These are phyloP conservation scores for Hirtodrosophila alboralis DNA, from an alignment of 2,888 invertebrate species.

Conservation along the genomic window DNA sequence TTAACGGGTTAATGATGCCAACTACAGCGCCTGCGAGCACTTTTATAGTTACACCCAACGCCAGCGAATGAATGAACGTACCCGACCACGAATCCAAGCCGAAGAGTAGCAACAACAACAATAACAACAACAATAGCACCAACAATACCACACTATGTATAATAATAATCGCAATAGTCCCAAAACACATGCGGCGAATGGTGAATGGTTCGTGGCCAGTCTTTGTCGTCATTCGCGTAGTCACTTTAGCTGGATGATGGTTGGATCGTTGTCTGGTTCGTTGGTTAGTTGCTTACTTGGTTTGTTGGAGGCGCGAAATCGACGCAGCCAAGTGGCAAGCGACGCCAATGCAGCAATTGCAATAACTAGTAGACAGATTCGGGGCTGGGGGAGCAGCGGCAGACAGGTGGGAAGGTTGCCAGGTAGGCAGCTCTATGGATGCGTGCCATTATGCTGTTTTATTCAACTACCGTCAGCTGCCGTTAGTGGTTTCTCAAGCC, in stretches of 20 bases:
- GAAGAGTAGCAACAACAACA: slow-evolving; percentile 31
- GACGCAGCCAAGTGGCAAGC: slow-evolving; percentile 73
- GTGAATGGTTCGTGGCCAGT: slow-evolving; percentile 62
- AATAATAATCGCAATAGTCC: slow-evolving; percentile 76
- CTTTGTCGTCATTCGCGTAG: slow-evolving; percentile 42
- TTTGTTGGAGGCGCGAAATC: slow-evolving; percentile 72
- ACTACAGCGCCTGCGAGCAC: slow-evolving; percentile 79
- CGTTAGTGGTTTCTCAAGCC: slow-evolving; percentile 55
- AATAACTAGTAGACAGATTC: slow-evolving; percentile 39
- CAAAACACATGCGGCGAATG: slow-evolving; percentile 68
- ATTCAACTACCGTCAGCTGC: slow-evolving; percentile 73
- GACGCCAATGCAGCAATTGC: slow-evolving; percentile 73
- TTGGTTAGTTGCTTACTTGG: slow-evolving; percentile 36
- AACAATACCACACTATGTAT: slow-evolving; percentile 34
- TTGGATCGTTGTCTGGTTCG: slow-evolving; percentile 29
- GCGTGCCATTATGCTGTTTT: slow-evolving; percentile 76
- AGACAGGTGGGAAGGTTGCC: not conserved
- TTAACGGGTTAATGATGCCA: slow-evolving; percentile 84
- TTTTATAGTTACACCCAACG: slow-evolving; percentile 81
- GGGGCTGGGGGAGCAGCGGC: not conserved
- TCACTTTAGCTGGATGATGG: slow-evolving; percentile 22
- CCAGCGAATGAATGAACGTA: not conserved
- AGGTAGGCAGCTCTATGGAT: slow-evolving; percentile 60
- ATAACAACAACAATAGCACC: slow-evolving; percentile 32
- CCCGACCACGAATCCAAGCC: slow-evolving; percentile 16